These are phyloP conservation scores for Bolborhynchus lineola DNA, from an alignment of 2,113 vertebrate genomes.

Conservation along the genomic window DNA sequence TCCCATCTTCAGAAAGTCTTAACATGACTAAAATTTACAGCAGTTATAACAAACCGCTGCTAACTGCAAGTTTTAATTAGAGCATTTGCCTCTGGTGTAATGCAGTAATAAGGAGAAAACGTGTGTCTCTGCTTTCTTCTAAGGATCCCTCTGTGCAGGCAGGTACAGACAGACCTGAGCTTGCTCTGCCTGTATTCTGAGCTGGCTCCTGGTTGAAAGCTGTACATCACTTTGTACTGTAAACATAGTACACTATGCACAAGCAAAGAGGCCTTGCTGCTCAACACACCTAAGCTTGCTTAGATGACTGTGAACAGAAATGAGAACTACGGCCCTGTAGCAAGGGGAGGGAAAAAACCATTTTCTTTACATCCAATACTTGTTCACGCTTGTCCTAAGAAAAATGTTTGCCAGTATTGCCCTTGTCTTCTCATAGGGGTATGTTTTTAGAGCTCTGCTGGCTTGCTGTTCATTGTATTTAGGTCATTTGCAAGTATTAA, in stretches of 20 bases:
- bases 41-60: background rate
- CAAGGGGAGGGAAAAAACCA: background rate
- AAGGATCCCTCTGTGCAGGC: background rate
- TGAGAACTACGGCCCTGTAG: background rate
- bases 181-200: background rate
- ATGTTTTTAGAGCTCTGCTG: background rate
- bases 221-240: background rate
- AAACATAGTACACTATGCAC: background rate
- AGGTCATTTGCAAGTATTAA: slow-evolving; percentile 17
- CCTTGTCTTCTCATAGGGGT: background rate
- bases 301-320: background rate
- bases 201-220: slow-evolving; percentile 8
- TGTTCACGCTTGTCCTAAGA: slow-evolving; percentile 10
- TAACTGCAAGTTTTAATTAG: slow-evolving; percentile 51
- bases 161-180: slow-evolving; percentile 45
- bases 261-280: background rate
- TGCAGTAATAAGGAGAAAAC: slow-evolving; percentile 26
- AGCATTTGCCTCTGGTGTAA: slow-evolving; percentile 43
- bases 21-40: background rate
- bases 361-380: background rate
- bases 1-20: background rate
- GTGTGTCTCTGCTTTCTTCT: slow-evolving; percentile 6
- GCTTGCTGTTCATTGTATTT: background rate
- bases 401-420: background rate
- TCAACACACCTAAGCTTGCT: background rate